phyloP scores from a whole-genome alignment of 2,888 invertebrate species.

The Lepidocyrtinus sp. region DNA sequence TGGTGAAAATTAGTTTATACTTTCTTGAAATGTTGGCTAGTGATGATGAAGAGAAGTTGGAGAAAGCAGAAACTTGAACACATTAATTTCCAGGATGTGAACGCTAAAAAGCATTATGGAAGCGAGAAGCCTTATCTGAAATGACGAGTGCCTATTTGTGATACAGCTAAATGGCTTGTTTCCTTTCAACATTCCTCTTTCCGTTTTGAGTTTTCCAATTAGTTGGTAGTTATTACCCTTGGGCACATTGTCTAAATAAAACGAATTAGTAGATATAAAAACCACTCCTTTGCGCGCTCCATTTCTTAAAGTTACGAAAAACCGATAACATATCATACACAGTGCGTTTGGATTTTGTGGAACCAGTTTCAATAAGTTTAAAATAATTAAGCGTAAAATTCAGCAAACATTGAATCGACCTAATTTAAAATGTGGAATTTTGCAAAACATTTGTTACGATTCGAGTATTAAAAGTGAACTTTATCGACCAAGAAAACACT shows the following conservation, averaged over 20 bases:
- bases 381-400: no score
- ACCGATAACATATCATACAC: constrained; percentile 49
- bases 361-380: neutral
- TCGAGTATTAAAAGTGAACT: no score
- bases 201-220: no score
- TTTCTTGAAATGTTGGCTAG: neutral
- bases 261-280: neutral
- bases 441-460: no score
- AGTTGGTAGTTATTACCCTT: neutral
- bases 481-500: no score
- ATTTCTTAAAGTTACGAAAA: neutral
- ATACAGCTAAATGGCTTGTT: constrained; percentile 6
- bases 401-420: no score
- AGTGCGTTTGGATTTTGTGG: constrained; percentile 39
- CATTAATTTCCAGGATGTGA: neutral
- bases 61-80: neutral
- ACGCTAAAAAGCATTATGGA: neutral
- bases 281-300: neutral
- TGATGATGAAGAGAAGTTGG: neutral
- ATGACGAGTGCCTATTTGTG: constrained; percentile 58
- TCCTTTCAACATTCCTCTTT: neutral
- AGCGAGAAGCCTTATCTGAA: constrained; percentile 41
- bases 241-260: neutral
- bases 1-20: neutral
- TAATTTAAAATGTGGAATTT: no score